phyloP scores from a whole-genome alignment of 2,888 invertebrate genomes.

The Willowsia nigromaculata region DNA sequence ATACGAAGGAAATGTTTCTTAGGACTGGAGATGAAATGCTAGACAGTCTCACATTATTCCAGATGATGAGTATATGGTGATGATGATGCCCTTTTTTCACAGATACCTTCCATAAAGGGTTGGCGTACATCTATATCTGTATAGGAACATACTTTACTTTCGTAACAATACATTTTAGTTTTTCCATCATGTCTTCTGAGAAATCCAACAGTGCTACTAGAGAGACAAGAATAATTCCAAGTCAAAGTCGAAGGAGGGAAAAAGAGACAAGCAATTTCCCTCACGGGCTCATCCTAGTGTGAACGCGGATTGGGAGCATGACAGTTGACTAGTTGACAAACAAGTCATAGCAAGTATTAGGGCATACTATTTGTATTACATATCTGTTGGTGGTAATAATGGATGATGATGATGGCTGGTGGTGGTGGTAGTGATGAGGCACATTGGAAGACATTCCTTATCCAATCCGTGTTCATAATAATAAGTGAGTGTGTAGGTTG shows the following conservation, averaged over 20 bases:
- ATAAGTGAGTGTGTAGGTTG: background rate
- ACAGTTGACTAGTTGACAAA: conserved; percentile 78
- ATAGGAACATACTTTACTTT: background rate
- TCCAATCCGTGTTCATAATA: conserved; percentile 16
- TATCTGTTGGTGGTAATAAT: conserved; percentile 30
- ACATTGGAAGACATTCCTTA: conserved; percentile 10
- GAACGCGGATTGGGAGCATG: conserved; percentile 77
- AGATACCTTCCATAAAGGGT: background rate
- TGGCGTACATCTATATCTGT: background rate
- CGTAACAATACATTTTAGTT: conserved; percentile 30
- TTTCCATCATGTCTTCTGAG: conserved; percentile 25
- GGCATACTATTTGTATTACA: conserved; percentile 60
- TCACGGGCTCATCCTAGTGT: conserved; percentile 76
- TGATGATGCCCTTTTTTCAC: conserved; percentile 44
- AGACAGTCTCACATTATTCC: conserved; percentile 15
- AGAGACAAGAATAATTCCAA: conserved; percentile 74
- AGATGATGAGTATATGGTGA: conserved; percentile 4
- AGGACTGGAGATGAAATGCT: background rate
- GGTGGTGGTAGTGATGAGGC: conserved; percentile 14
- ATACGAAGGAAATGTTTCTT: conserved; percentile 15
- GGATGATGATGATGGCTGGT: conserved; percentile 16
- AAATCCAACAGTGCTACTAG: conserved; percentile 53
- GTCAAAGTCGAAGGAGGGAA: conserved; percentile 71
- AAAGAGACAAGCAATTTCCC: conserved; percentile 78
- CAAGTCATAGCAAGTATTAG: conserved; percentile 75